Evolutionary conservation across 2,113 vertebrate species (phyloP).

Genomic region (Festucalex cinctus): DNA sequence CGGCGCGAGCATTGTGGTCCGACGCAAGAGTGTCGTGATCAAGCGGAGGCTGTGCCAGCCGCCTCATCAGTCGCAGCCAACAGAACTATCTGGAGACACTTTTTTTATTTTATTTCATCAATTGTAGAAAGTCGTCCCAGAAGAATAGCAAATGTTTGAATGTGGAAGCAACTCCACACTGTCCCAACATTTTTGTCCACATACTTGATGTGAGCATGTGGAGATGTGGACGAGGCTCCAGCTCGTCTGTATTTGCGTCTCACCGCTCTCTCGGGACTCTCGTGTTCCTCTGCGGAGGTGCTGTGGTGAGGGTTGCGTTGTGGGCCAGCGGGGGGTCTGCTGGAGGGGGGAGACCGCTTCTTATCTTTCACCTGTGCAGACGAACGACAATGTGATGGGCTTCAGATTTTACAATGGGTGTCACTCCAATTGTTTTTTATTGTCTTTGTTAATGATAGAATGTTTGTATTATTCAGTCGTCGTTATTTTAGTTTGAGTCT

Average conservation of each 20-base stretch:
- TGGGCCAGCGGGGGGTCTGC: slow-evolving; percentile 53
- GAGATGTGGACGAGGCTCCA: background rate
- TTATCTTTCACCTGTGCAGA: slow-evolving; percentile 69
- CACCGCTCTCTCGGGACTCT: slow-evolving; percentile 75
- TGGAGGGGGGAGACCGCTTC: slow-evolving; percentile 61
- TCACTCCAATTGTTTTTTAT: background rate
- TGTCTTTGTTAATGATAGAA: background rate
- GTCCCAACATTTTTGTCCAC: background rate
- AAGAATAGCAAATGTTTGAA: background rate
- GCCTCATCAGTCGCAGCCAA: slow-evolving; percentile 16
- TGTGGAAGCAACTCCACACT: background rate
- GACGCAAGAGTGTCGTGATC: background rate
- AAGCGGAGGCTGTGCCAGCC: slow-evolving; percentile 6
- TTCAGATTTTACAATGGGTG: background rate
- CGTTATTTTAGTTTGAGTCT: too few species aligned
- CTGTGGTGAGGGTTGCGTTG: slow-evolving; percentile 60
- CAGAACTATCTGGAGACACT: background rate
- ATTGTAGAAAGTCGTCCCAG: background rate
- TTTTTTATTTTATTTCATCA: background rate
- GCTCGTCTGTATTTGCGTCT: slow-evolving; percentile 21
- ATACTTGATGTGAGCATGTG: background rate
- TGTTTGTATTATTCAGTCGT: background rate
- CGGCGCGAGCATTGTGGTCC: slow-evolving; percentile 6
- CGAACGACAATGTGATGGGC: background rate
- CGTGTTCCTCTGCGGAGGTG: slow-evolving; percentile 67